Conservation (phyloP, 2,113 vertebrate species). For the Pterocles gutturalis region DNA sequence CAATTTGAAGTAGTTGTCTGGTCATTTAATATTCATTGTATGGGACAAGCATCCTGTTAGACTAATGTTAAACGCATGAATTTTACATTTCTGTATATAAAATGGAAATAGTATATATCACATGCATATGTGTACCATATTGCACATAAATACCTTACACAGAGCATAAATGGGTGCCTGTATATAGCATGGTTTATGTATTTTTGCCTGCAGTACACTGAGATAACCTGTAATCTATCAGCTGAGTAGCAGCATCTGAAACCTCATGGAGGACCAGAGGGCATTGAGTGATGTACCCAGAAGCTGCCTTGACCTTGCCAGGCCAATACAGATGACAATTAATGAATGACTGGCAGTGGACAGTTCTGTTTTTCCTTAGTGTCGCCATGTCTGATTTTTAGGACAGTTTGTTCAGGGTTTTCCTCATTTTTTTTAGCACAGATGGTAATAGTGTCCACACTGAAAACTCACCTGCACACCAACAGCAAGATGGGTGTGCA, state of each 20-base stretch:
- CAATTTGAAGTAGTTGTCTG: background rate
- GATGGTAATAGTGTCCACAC: too few species aligned
- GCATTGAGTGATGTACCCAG: background rate
- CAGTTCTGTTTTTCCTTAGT: background rate
- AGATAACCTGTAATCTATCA: background rate
- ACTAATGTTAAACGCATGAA: background rate
- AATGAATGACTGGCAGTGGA: background rate
- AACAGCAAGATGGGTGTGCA: background rate
- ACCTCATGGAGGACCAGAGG: background rate
- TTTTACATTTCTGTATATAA: background rate
- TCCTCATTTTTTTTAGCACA: background rate
- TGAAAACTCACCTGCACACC: background rate
- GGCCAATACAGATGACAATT: background rate
- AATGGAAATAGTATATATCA: background rate
- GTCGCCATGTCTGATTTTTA: background rate
- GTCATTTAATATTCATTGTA: background rate
- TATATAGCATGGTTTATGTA: background rate
- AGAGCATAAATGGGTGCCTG: background rate
- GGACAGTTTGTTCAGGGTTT: background rate
- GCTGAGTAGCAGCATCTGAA: background rate
- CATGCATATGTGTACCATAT: background rate
- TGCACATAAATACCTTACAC: background rate
- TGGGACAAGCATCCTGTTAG: background rate
- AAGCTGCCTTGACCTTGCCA: background rate
- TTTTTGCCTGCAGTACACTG: background rate